Base-by-base conservation (phyloP, 2,113 vertebrate genomes). In the Procavia capensis region DNA sequence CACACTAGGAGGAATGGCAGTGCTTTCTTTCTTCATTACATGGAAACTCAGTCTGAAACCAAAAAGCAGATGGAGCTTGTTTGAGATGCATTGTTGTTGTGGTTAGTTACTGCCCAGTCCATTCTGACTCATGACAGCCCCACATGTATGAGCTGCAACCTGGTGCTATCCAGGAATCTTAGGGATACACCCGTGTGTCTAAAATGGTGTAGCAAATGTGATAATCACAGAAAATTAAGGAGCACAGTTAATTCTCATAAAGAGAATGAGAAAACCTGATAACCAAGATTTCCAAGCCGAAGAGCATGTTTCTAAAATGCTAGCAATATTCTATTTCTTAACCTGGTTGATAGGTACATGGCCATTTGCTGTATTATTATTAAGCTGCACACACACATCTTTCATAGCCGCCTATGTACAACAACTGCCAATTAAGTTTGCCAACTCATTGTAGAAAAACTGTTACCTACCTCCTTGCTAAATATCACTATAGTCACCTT, bases 21-120 rank as follows among this genome's bases (percentile, higher is more conserved):
- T 97, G 81, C 61, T 96, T 97, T 96, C 89, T 91, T 88, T 90
- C 39, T 45, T 96, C 90, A 96, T 95, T 85, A 84, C 50, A 57
- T 85, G 59, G 95, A 92, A 97, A 72, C 78, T 95, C 96, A 97
- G 86, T 82, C 70, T 81, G 92, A 96, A 29, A 90, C 80, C 41
- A 82, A 82, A 64, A 94, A 76, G 24, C 27, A 90, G 47, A 75
- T 3, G 6, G 16, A 31, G 24, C 22, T 82, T 47, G 2, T n/a
- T 61, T 61, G 63, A 63, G 13, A 63, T 31, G 9, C 70, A 22
- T 25, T 72, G 70, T 39, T 39, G 16, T 72, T 39, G 20, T 59
- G 19, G 36, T 39, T 8, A 72, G 8, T 10, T 63, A 27, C 24
- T 63, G 61, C 36, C 36, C 36, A 39, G 36, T 4, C 36, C 70